Conservation (phyloP, 2,888 invertebrate species). For the Isoperla grammatica region DNA sequence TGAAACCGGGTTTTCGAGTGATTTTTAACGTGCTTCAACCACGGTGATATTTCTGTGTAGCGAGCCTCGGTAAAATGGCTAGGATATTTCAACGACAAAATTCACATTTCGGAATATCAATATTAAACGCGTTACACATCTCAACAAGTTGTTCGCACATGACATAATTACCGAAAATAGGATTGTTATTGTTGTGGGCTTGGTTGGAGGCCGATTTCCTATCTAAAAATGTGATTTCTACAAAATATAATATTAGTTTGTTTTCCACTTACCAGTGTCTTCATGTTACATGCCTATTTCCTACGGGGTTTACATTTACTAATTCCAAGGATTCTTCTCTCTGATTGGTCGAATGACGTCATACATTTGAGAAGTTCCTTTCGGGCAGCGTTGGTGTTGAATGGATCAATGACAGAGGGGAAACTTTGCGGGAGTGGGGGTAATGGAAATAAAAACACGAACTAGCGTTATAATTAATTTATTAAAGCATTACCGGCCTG, state of each 20-base stretch:
- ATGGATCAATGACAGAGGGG: conserved; percentile 21
- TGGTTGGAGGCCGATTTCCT: background rate
- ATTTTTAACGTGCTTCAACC: background rate
- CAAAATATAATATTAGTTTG: conserved; percentile 10
- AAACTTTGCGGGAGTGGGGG: conserved; percentile 9
- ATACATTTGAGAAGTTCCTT: conserved; percentile 29
- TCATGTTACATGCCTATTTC: conserved; percentile 42
- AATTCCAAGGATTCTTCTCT: conserved; percentile 33
- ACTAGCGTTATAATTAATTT: background rate
- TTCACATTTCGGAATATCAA: background rate
- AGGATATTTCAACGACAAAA: background rate
- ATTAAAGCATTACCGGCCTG: background rate
- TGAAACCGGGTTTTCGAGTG: background rate
- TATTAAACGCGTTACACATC: background rate
- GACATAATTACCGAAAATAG: background rate
- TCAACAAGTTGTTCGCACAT: background rate
- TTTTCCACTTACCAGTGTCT: conserved; percentile 9
- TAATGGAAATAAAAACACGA: background rate
- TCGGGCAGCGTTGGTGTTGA: conserved; percentile 29
- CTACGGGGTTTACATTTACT: conserved; percentile 37
- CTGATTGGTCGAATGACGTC: conserved; percentile 35
- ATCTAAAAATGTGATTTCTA: conserved; percentile 8
- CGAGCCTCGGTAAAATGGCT: background rate
- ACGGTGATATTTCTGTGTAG: background rate
- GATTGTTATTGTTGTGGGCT: background rate